Percentiles rank a stretch among this genome's conserved stretches.
phyloP scores from a whole-genome alignment of 2,888 invertebrate genomes.

The Lypha dubia region DNA sequence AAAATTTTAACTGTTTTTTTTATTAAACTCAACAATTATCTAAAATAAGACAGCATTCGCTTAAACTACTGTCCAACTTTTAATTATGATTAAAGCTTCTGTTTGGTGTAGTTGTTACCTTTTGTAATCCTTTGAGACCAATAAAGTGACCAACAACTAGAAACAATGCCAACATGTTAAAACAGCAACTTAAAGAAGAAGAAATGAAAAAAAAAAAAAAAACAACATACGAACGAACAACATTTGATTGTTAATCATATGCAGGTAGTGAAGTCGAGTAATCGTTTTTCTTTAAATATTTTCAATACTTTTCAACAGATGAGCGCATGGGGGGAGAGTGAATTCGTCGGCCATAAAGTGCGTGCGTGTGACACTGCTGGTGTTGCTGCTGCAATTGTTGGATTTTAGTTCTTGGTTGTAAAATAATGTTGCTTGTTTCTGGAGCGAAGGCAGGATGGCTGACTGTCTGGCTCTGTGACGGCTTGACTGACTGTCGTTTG shows the following conservation, averaged over 20 bases:
- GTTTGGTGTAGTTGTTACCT: conserved; percentile 46
- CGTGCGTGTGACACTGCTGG: conserved; percentile 14
- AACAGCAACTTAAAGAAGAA: not conserved
- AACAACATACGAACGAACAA: conserved; percentile 47
- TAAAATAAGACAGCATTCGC: no score
- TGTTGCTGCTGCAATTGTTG: conserved; percentile 9
- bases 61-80: conserved; percentile 22
- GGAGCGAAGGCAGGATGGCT: no score
- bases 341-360: not conserved
- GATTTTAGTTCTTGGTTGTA: conserved; percentile 14
- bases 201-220: not conserved
- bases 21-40: no score
- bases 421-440: conserved; percentile 21
- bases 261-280: conserved; percentile 69
- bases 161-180: conserved; percentile 55
- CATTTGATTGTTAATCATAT: conserved; percentile 73
- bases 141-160: conserved; percentile 68
- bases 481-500: conserved; percentile 3
- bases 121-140: conserved; percentile 73
- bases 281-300: not conserved
- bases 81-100: conserved; percentile 61
- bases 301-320: not conserved
- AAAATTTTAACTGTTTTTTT: no score
- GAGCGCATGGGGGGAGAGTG: conserved; percentile 1
- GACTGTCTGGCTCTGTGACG: not conserved